Evolutionary conservation across 2,113 vertebrate species (phyloP), one percentile per base, ranked within the genome.

Genomic region (Vidua macroura): DNA sequence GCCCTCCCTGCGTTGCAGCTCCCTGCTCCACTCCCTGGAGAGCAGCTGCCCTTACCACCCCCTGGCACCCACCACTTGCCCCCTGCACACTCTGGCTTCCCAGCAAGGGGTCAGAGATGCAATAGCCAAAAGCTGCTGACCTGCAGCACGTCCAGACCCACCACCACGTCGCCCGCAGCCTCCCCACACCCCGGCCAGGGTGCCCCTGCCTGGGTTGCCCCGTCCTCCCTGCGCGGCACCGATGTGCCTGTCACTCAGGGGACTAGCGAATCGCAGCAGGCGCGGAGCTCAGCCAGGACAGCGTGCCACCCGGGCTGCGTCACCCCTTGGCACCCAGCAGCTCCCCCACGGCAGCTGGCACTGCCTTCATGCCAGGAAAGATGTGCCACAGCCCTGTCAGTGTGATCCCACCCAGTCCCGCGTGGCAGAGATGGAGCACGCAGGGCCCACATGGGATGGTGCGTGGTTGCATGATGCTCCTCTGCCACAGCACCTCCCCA

Each of bases 231-330:
- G 72, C 7, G 0, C 79, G 44, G 86, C 83, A 83, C 93, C 6
- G 83, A 93, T 94, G 93, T 83, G 59, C 92, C 75, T 85, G 93
- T 96, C 93, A 95, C 87, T 96, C 93, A 96, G 72, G 37, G 74
- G 31, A 64, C 0, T 1, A 64, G 67, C 79, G 8, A 60, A 66
- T 63, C 44, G 3, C 9, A 15, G 87, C 82, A 76, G 49, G 81
- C 66, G 0, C 3, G 0, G 66, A 72, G 63, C 53, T 44, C 1
- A 11, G 91, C 86, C 88, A 88, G 72, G 28, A 69, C n/a, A 2
- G 46, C 72, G 2, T 95, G 95, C 92, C 91, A 88, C 82, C 85
- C 62, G 0, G 53, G 33, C 85, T 87, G 85, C 79, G 85, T 96
- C 96, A 95, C 60, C 60, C 78, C n/a, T 81, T 59, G 91, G 93